These are phyloP conservation scores for Bombus soroeensis DNA, from an alignment of 1,140 invertebrate genomes.

Conservation along the genomic window DNA sequence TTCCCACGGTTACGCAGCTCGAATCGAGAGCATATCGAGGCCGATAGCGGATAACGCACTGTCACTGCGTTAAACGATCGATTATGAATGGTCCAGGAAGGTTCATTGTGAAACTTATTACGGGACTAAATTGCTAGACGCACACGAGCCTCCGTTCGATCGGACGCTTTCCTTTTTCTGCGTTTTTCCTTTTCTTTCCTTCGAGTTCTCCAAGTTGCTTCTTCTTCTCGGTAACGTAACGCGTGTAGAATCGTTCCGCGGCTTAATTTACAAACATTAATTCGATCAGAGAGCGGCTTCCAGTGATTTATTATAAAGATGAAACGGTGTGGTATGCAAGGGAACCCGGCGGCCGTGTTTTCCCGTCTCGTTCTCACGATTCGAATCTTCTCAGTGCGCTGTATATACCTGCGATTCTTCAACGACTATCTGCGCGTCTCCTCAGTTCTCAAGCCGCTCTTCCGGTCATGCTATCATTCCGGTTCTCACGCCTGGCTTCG, in stretches of 20 bases:
- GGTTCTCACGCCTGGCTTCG: conserved; percentile 67
- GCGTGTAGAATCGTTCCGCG: background rate
- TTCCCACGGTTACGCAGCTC: conserved; percentile 36
- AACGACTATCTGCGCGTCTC: conserved; percentile 61
- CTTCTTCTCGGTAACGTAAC: too few relatives aligned
- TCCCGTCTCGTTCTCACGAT: conserved; percentile 68
- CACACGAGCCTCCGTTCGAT: background rate
- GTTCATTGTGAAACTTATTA: conserved; percentile 10
- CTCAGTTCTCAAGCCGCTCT: conserved; percentile 68
- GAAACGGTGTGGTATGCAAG: conserved; percentile 35
- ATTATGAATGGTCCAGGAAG: conserved; percentile 36
- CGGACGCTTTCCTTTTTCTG: background rate
- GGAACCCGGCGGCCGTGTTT: conserved; percentile 48
- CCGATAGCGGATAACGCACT: background rate
- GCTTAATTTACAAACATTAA: conserved; percentile 27
- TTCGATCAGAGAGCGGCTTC: conserved; percentile 31
- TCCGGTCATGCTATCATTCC: conserved; percentile 71
- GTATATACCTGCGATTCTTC: conserved; percentile 64
- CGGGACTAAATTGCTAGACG: background rate
- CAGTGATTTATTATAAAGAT: conserved; percentile 41
- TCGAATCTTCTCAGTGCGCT: conserved; percentile 66
- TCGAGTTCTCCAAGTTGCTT: background rate
- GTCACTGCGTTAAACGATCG: conserved; percentile 38
- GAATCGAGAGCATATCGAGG: background rate
- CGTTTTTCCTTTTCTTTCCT: background rate